Conservation (phyloP, 2,113 vertebrate genomes). For the Paraplagusia blochii region DNA sequence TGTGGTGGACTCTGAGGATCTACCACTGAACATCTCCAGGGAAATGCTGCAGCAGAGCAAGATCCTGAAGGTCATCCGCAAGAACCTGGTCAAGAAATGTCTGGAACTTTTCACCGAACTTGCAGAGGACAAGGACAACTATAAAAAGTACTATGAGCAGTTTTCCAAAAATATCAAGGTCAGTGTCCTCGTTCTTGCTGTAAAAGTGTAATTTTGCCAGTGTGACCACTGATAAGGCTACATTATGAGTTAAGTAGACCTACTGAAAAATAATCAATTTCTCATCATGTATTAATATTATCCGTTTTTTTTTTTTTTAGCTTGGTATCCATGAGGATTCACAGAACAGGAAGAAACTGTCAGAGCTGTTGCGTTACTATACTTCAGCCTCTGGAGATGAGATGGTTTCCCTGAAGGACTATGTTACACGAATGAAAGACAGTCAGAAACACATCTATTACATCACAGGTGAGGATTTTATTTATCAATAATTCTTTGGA, state of each 20-base stretch:
- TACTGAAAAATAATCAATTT: no score
- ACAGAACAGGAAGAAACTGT: slow-evolving; percentile 94
- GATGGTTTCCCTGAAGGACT: slow-evolving; percentile 95
- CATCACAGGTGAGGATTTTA: slow-evolving; percentile 84
- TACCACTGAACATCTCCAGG: slow-evolving; percentile 95
- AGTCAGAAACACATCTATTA: slow-evolving; percentile 97
- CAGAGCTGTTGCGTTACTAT: slow-evolving; percentile 89
- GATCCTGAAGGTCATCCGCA: slow-evolving; percentile 95
- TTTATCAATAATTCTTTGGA: neutral
- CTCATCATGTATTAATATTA: neutral
- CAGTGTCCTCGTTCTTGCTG: slow-evolving; percentile 35
- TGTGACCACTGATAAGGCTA: neutral
- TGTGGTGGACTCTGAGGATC: slow-evolving; percentile 95
- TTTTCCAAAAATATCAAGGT: slow-evolving; percentile 99
- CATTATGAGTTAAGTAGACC: no score
- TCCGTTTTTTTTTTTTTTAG: slow-evolving; percentile 57
- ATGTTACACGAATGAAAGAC: slow-evolving; percentile 94
- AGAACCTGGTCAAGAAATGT: slow-evolving; percentile 97
- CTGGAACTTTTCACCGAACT: slow-evolving; percentile 92
- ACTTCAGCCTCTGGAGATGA: slow-evolving; percentile 94
- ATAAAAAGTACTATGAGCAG: slow-evolving; percentile 95
- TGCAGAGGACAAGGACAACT: slow-evolving; percentile 95
- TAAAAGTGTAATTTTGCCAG: neutral
- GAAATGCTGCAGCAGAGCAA: slow-evolving; percentile 99
- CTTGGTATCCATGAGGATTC: slow-evolving; percentile 97